These are phyloP conservation scores for Agonopterix arenella DNA, from an alignment of 2,888 invertebrate species.

Conservation along the genomic window DNA sequence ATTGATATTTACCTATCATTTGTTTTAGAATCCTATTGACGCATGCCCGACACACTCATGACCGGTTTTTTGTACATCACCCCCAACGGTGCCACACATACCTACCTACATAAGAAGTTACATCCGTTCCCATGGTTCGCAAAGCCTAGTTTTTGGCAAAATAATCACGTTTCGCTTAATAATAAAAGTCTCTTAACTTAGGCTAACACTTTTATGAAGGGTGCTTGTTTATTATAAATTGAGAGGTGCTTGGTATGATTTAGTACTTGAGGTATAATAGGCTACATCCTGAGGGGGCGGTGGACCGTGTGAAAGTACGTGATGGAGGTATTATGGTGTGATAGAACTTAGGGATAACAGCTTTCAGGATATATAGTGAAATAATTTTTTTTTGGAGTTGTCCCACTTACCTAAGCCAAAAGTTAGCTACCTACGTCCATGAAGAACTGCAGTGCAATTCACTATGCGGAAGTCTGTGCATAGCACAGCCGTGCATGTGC, in stretches of 20 bases:
- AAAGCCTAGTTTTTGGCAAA: conserved; percentile 35
- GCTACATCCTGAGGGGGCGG: conserved; percentile 43
- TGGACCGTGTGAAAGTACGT: conserved; percentile 41
- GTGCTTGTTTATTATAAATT: conserved; percentile 1
- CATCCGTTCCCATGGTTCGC: conserved; percentile 58
- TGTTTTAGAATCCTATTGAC: too few relatives aligned
- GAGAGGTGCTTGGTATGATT: conserved; percentile 15
- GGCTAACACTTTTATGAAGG: conserved; percentile 15
- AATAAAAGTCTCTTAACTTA: conserved; percentile 35
- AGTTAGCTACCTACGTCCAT: too few relatives aligned
- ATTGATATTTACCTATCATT: too few relatives aligned
- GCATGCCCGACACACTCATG: too few relatives aligned
- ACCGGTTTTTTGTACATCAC: conserved; percentile 10
- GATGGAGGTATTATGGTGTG: too few relatives aligned
- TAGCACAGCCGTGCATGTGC: too few relatives aligned
- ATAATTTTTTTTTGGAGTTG: too few relatives aligned
- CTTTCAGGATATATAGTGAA: too few relatives aligned
- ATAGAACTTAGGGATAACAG: too few relatives aligned
- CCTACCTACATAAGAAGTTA: conserved; percentile 12
- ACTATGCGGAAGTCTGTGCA: too few relatives aligned
- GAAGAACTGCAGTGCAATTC: too few relatives aligned
- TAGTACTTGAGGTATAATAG: conserved; percentile 25
- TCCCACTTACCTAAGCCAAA: too few relatives aligned
- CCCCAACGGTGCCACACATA: conserved; percentile 19
- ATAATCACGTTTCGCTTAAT: conserved; percentile 50